phyloP scores from a whole-genome alignment of 2,113 vertebrate genomes.

The Panthera tigris region DNA sequence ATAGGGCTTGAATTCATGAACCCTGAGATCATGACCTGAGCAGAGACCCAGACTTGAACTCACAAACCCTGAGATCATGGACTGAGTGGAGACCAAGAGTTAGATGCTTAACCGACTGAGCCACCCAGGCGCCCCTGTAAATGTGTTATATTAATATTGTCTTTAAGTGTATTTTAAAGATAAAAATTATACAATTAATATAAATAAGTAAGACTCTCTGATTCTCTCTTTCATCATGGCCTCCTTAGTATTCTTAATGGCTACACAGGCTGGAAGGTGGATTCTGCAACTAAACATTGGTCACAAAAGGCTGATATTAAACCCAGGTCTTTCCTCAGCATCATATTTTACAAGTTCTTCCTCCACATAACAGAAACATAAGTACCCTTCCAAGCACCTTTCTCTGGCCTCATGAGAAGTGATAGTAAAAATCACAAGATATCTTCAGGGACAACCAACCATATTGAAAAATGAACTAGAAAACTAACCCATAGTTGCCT shows the following conservation, averaged over 20 bases:
- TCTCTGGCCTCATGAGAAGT: neutral
- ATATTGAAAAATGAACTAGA: neutral
- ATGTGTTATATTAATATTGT: neutral
- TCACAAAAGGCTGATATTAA: neutral
- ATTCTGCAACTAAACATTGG: neutral
- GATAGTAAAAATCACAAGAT: neutral
- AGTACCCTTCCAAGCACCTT: neutral
- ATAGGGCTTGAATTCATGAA: too few relatives aligned
- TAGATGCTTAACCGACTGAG: too few relatives aligned
- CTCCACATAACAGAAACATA: neutral
- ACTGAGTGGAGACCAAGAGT: too few relatives aligned
- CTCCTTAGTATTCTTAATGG: neutral
- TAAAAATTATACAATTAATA: neutral
- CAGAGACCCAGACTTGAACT: too few relatives aligned
- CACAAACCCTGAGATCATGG: too few relatives aligned
- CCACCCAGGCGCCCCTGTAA: neutral
- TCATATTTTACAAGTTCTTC: neutral
- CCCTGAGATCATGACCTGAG: too few relatives aligned
- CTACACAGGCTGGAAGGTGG: neutral
- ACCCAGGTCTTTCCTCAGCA: rapidly evolving
- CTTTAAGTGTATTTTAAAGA: neutral
- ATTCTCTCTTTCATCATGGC: neutral
- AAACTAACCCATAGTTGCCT: neutral
- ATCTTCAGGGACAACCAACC: neutral
- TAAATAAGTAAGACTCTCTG: neutral